A percentile compares a stretch with the other conserved stretches of the same genome.
These are phyloP conservation scores for Alloplasta piceator DNA, from an alignment of 2,888 invertebrate genomes.

Conservation along the genomic window DNA sequence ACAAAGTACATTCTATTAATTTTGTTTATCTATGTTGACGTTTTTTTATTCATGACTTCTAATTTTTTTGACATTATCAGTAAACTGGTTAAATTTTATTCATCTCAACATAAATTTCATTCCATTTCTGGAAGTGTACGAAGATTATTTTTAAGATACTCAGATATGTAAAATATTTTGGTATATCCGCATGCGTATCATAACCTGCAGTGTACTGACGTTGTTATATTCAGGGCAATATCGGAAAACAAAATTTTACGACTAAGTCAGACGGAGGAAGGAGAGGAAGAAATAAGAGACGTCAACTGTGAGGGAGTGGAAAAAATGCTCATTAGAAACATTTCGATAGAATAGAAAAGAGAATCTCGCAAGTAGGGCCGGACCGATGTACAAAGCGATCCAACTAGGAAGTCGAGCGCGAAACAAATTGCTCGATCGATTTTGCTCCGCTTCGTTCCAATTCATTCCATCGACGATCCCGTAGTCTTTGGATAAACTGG, in stretches of 20 bases:
- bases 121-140: neutral
- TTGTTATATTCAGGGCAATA: neutral
- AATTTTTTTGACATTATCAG: too few relatives aligned
- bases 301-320: slow-evolving; percentile 2
- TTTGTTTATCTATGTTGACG: neutral
- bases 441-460: slow-evolving; percentile 44
- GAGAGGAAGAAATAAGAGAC: slow-evolving; percentile 9
- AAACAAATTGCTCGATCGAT: slow-evolving; percentile 75
- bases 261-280: neutral
- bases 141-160: slow-evolving; percentile 18
- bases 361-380: slow-evolving; percentile 48
- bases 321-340: slow-evolving; percentile 37
- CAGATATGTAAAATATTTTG: neutral
- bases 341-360: slow-evolving; percentile 20
- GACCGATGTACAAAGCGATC: slow-evolving; percentile 75
- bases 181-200: slow-evolving; percentile 16
- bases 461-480: slow-evolving; percentile 56
- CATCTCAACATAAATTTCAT: too few relatives aligned
- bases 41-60: neutral
- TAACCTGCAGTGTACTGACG: neutral
- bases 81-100: too few relatives aligned
- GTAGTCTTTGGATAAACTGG: slow-evolving; percentile 55
- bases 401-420: slow-evolving; percentile 77
- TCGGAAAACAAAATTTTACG: slow-evolving; percentile 25
- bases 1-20: slow-evolving; percentile 26